Evolutionary conservation across 2,797 vertebrate species (phyloP).

Genomic region (Lithobates sylvaticus): DNA sequence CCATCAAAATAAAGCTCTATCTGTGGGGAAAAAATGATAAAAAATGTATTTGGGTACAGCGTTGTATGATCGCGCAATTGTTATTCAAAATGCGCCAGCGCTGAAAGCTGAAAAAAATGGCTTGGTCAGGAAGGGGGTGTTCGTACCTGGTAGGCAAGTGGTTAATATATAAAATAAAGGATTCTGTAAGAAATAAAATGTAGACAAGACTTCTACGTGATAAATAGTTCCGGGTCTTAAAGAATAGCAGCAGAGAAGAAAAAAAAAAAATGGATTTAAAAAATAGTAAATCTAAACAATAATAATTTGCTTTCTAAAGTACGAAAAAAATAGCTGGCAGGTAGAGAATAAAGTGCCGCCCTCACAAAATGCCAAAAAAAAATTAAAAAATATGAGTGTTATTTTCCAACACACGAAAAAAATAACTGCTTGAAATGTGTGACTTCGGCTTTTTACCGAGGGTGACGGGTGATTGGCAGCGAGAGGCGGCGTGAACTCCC

Average conservation of each 20-base stretch:
- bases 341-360: not conserved
- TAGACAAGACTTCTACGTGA: not conserved
- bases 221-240: not conserved
- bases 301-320: not conserved
- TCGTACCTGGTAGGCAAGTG: too few species aligned
- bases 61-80: too few species aligned
- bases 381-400: not conserved
- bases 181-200: too few species aligned
- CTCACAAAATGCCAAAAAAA: not conserved
- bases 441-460: not conserved
- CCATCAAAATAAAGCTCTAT: too few species aligned
- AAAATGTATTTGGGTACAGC: too few species aligned
- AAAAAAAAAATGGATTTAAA: too few species aligned
- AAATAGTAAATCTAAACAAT: too few species aligned
- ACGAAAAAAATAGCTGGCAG: not conserved
- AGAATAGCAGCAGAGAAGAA: not conserved
- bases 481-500: not conserved
- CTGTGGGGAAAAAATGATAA: too few species aligned
- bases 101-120: too few species aligned
- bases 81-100: too few species aligned
- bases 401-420: not conserved
- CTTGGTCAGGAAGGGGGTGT: too few species aligned
- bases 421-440: not conserved
- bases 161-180: too few species aligned
- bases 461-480: constrained; percentile 30